Evolutionary conservation across 2,888 invertebrate genomes (phyloP).

Genomic region (Nyleta sp.): DNA sequence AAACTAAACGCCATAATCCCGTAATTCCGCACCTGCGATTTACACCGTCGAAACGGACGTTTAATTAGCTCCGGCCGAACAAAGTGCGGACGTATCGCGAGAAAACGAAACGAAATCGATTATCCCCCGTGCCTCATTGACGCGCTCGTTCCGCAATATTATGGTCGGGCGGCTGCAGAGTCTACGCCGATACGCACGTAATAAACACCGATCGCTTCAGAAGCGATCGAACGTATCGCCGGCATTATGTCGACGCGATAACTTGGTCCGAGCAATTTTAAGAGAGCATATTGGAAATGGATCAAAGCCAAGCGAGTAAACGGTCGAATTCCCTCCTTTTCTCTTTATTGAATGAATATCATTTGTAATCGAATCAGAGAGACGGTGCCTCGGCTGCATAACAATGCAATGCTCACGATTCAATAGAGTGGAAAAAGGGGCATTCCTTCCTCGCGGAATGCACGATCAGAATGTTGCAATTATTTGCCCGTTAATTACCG

Average conservation of each 20-base stretch:
- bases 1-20: too few species aligned
- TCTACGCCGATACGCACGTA: background rate
- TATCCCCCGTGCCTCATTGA: slow-evolving; percentile 5
- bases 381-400: slow-evolving; percentile 36
- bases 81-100: too few species aligned
- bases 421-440: slow-evolving; percentile 37
- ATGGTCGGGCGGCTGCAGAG: too few species aligned
- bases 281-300: slow-evolving; percentile 40
- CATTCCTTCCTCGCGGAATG: slow-evolving; percentile 23
- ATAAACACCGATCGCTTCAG: background rate
- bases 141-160: slow-evolving; percentile 27
- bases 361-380: slow-evolving; percentile 54
- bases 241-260: slow-evolving; percentile 23
- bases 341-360: slow-evolving; percentile 46
- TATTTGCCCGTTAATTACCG: slow-evolving; percentile 46
- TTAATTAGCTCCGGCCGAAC: slow-evolving; percentile 10
- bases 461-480: slow-evolving; percentile 40
- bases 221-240: slow-evolving; percentile 12
- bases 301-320: slow-evolving; percentile 49
- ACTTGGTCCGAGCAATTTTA: slow-evolving; percentile 35
- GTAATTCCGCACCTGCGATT: slow-evolving; percentile 7
- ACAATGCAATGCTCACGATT: slow-evolving; percentile 39
- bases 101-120: slow-evolving; percentile 32
- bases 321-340: slow-evolving; percentile 23
- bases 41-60: slow-evolving; percentile 8